Percentiles rank a stretch among this genome's conserved stretches.
Conservation (phyloP, 2,113 vertebrate genomes). For the Syrmaticus mikado region DNA sequence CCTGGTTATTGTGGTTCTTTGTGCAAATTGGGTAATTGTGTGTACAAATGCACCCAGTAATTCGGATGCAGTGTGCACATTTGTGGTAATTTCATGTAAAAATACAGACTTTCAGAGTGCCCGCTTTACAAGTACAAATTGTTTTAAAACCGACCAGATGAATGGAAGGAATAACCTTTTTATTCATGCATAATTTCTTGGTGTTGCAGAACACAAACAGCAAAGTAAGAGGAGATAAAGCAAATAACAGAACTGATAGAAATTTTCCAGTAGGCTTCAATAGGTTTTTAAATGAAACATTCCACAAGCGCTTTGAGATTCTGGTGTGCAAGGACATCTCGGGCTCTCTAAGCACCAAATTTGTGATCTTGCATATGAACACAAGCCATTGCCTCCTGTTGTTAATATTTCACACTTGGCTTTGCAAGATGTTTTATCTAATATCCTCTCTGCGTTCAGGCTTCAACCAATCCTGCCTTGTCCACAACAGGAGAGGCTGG, state of each 20-base stretch:
- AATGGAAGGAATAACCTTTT: constrained; percentile 38
- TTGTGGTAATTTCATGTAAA: constrained; percentile 30
- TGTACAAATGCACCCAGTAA: not conserved
- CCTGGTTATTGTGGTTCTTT: not conserved
- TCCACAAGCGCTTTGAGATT: constrained; percentile 35
- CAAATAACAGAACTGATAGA: not conserved
- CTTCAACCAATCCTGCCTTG: constrained; percentile 41
- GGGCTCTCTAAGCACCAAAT: not conserved
- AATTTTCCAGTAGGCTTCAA: constrained; percentile 9
- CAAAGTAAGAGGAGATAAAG: not conserved
- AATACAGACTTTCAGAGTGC: constrained; percentile 22
- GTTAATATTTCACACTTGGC: constrained; percentile 65
- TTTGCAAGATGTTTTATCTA: constrained; percentile 61
- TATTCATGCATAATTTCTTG: constrained; percentile 33
- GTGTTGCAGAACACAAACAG: not conserved
- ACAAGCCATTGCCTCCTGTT: constrained; percentile 44
- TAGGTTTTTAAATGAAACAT: constrained; percentile 41
- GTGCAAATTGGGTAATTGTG: constrained; percentile 9
- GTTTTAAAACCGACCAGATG: constrained; percentile 29
- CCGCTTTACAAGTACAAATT: not conserved
- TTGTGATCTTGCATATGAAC: constrained; percentile 68
- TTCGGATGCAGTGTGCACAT: not conserved
- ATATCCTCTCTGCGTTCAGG: constrained; percentile 22
- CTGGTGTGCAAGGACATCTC: not conserved
- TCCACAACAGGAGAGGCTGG: not conserved